Percentiles rank a stretch among this genome's conserved stretches.
Evolutionary conservation across 1,140 invertebrate species (phyloP).

Genomic region (Scaptomyza pallida): DNA sequence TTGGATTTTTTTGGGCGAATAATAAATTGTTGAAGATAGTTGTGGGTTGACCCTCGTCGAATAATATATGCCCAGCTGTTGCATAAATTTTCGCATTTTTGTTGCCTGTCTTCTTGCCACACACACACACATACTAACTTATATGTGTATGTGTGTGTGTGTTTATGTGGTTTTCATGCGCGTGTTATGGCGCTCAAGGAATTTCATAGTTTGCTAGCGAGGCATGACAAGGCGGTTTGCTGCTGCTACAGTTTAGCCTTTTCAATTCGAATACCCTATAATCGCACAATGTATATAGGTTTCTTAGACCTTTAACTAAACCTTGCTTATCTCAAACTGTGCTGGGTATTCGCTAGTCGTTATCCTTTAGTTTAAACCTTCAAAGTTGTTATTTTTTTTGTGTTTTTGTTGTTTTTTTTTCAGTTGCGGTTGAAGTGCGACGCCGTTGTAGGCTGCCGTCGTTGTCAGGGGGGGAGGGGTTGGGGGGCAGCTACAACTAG

Average conservation of each 20-base stretch:
- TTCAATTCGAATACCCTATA: conserved; percentile 29
- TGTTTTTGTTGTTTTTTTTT: too few relatives aligned
- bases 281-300: too few relatives aligned
- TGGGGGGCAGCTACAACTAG: not conserved
- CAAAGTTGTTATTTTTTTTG: not conserved
- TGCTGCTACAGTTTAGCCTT: conserved; percentile 26
- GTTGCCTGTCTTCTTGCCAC: conserved; percentile 48
- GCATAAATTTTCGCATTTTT: conserved; percentile 77
- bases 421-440: conserved; percentile 35
- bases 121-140: conserved; percentile 12
- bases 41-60: conserved; percentile 42
- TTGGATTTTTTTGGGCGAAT: not conserved
- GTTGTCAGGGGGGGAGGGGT: conserved; percentile 15
- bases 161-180: conserved; percentile 60
- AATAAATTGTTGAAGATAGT: not conserved
- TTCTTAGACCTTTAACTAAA: too few relatives aligned
- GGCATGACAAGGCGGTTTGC: conserved; percentile 60
- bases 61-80: conserved; percentile 64
- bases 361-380: not conserved
- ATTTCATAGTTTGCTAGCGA: conserved; percentile 51
- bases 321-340: too few relatives aligned
- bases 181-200: conserved; percentile 73
- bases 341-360: not conserved
- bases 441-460: conserved; percentile 4
- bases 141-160: conserved; percentile 27